phyloP scores from a whole-genome alignment of 2,113 vertebrate species.

The Triplophysa rosa region DNA sequence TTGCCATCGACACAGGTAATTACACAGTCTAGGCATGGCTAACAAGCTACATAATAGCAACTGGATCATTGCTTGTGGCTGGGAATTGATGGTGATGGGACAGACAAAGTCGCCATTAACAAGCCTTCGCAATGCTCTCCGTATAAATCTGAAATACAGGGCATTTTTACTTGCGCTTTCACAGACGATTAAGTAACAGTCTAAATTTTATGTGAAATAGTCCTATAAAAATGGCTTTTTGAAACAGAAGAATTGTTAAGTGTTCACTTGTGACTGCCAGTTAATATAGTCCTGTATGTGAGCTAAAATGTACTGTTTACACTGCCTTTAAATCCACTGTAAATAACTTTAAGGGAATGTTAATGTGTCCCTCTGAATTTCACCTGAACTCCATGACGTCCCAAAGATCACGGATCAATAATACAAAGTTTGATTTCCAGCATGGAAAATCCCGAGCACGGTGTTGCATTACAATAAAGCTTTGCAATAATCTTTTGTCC shows the following conservation, averaged over 20 bases:
- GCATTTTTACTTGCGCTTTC: slow-evolving; percentile 61
- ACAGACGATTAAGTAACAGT: slow-evolving; percentile 68
- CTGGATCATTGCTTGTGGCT: slow-evolving; percentile 68
- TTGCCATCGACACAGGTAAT: slow-evolving; percentile 72
- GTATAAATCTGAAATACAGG: slow-evolving; percentile 69
- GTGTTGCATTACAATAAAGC: slow-evolving; percentile 1
- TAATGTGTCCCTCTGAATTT: neutral
- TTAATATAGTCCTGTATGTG: slow-evolving; percentile 5
- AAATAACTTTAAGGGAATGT: neutral
- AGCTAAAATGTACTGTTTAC: slow-evolving; percentile 5
- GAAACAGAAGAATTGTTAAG: slow-evolving; percentile 16
- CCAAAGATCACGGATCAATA: slow-evolving; percentile 22
- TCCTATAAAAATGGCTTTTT: slow-evolving; percentile 12
- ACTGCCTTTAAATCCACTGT: neutral
- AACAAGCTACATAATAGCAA: slow-evolving; percentile 73
- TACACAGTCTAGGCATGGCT: slow-evolving; percentile 71
- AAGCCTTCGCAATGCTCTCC: slow-evolving; percentile 63
- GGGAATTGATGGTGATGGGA: slow-evolving; percentile 67
- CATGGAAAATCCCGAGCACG: neutral
- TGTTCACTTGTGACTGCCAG: slow-evolving; percentile 10
- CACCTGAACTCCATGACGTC: neutral
- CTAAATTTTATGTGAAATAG: slow-evolving; percentile 68
- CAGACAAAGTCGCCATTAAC: slow-evolving; percentile 65
- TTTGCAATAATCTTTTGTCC: neutral
- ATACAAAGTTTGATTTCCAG: slow-evolving; percentile 8